Evolutionary conservation across 2,113 vertebrate species (phyloP).

Genomic region (Peromyscus californicus): DNA sequence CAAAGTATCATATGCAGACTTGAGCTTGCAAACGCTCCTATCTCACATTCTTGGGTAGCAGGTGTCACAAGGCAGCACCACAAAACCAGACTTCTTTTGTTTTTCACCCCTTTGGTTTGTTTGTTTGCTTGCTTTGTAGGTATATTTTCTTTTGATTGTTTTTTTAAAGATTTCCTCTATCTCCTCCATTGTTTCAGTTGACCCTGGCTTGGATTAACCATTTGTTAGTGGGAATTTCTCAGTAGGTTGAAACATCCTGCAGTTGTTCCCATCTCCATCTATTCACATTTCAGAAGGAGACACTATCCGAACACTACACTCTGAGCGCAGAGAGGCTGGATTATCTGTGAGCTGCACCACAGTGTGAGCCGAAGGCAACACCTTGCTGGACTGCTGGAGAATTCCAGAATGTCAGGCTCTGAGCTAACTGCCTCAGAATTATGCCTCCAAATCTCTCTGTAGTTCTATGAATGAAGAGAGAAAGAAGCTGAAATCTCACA

Average conservation of each 20-base stretch:
- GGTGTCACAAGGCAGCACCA: background rate
- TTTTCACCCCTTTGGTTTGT: background rate
- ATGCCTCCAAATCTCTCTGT: background rate
- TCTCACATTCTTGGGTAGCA: background rate
- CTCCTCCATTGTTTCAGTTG: background rate
- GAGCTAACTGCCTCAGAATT: background rate
- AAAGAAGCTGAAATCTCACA: background rate
- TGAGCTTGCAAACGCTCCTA: background rate
- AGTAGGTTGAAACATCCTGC: background rate
- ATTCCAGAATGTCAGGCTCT: background rate
- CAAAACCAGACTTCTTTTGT: background rate
- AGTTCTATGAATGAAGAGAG: background rate
- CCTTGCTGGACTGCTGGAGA: background rate
- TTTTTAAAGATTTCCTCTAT: background rate
- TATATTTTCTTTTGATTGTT: background rate
- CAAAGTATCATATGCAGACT: background rate
- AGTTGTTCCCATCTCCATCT: background rate
- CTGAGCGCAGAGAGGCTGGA: rapidly evolving
- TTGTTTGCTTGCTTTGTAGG: background rate
- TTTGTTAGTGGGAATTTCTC: background rate
- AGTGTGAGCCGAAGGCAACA: background rate
- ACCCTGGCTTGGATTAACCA: background rate
- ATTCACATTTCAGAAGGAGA: background rate
- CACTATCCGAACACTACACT: background rate
- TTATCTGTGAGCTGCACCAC: background rate